These are phyloP conservation scores for Ornithoptera priamus DNA, from an alignment of 2,888 invertebrate species.

Conservation along the genomic window DNA sequence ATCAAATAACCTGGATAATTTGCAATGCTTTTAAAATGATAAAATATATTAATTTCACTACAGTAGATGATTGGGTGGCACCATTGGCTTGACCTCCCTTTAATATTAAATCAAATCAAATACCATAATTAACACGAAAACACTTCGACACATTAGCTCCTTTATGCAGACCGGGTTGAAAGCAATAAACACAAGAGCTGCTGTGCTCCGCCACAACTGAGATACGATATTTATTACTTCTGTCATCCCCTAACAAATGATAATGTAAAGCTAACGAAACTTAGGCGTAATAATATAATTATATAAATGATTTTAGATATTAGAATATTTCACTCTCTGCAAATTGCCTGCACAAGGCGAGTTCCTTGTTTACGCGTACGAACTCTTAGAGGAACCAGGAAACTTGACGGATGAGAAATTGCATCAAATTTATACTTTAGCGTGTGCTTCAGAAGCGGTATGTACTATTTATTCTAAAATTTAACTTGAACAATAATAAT, in stretches of 20 bases:
- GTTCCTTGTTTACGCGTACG: conserved; percentile 13
- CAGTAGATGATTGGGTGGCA: too few relatives aligned
- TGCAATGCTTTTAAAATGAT: too few relatives aligned
- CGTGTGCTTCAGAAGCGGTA: conserved; percentile 15
- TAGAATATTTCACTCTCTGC: conserved; percentile 17
- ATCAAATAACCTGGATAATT: neutral
- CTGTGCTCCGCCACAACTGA: too few relatives aligned
- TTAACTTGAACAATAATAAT: too few relatives aligned
- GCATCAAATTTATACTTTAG: conserved; percentile 6
- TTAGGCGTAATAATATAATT: neutral
- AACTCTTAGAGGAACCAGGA: conserved; percentile 7
- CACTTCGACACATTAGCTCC: too few relatives aligned
- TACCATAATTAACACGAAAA: too few relatives aligned
- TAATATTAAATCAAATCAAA: too few relatives aligned
- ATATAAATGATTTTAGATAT: conserved; percentile 2
- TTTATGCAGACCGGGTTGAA: too few relatives aligned
- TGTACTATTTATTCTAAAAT: neutral
- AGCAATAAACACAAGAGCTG: too few relatives aligned
- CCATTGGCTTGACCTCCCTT: too few relatives aligned
- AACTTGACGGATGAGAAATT: conserved; percentile 9
- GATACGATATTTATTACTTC: too few relatives aligned
- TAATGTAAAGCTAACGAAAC: neutral
- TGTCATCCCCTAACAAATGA: neutral
- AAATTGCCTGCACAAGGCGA: conserved; percentile 21
- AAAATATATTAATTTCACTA: too few relatives aligned